Evolutionary conservation across 2,113 vertebrate genomes (phyloP), one percentile per base, ranked within the genome.

Genomic region (Lepus europaeus): DNA sequence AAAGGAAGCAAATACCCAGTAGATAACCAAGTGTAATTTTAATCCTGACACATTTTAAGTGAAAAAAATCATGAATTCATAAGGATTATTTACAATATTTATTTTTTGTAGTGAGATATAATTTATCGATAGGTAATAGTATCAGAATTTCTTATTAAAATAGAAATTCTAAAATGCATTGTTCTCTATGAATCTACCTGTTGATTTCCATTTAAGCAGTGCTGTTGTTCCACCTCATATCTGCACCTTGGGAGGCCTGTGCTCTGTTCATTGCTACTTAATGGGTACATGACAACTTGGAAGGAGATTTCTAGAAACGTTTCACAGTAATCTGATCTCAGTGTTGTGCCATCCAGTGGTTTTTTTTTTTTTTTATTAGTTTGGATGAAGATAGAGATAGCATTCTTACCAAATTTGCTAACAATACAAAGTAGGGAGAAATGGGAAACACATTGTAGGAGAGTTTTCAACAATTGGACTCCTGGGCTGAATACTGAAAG

Each of bases 321-420:
- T 91, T 89, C 87, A 73, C 17, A 90, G 45, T 70, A 96, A 93
- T 66, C 84, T 97, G 89, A 96, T 96, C 66, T 93, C 70, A 94
- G 63, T 83, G 89, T 81, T 85, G 29, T 91, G 87, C 49, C 87
- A 80, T 82, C 87, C 89, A 95, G 74, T 94, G 97, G 93, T 89
- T 93, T 59, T 59, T 59, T 14, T 19, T 59, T 45, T 45, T 96
- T 94, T 93, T 93, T 90, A 85, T 61, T 94, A 90, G 69, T 53
- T 91, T 95, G 63, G 76, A 94, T 93, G 45, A 89, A 90, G 86
- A 70, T 17, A 0, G 77, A 96, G 92, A 96, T 96, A 93, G 49
- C 68, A 90, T 84, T 92, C 80, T 94, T 96, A 94, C 87, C 87
- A 93, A 94, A 94, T 96, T 96, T 96, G n/a, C 83, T 83, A 95